These are phyloP conservation scores for Proisotoma minuta DNA, from an alignment of 2,888 invertebrate species.

Conservation along the genomic window DNA sequence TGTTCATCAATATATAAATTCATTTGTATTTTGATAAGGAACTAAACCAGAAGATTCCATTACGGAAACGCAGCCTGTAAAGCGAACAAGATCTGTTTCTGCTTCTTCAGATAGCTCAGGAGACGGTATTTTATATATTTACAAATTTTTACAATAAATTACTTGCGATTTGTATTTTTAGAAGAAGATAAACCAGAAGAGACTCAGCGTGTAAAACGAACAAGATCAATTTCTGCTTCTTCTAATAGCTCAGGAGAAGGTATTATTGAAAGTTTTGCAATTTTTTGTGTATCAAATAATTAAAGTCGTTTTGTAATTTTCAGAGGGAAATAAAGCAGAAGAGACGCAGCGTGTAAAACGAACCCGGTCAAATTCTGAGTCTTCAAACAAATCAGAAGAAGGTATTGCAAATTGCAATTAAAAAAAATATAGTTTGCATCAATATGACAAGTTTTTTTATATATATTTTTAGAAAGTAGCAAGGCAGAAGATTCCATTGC, in stretches of 20 bases:
- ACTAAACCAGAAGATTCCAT: too few species aligned
- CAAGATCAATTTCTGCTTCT: constrained; percentile 12
- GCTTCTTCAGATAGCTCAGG: constrained; percentile 42
- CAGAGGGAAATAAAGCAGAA: neutral
- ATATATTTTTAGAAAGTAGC: too few species aligned
- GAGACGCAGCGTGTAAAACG: neutral
- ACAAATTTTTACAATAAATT: too few species aligned
- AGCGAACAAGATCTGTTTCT: constrained; percentile 45
- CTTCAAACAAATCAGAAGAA: neutral
- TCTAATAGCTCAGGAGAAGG: constrained; percentile 11
- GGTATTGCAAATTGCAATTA: neutral
- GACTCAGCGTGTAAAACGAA: neutral
- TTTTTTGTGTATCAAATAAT: too few species aligned
- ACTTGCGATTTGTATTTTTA: too few species aligned
- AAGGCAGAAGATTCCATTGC: too few species aligned
- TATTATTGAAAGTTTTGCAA: too few species aligned
- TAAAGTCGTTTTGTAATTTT: too few species aligned
- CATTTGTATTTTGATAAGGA: too few species aligned
- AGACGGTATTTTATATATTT: constrained; percentile 47
- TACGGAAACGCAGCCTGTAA: constrained; percentile 11
- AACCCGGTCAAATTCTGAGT: constrained; percentile 10
- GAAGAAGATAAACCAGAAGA: neutral
- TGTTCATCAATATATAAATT: too few species aligned
- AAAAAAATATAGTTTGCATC: neutral
- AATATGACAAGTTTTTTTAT: neutral